Evolutionary conservation across 53 echinoderm and acorn worm species (phyloP), one percentile per base, ranked within the genome.

Genomic region (Holothuria scabra): DNA sequence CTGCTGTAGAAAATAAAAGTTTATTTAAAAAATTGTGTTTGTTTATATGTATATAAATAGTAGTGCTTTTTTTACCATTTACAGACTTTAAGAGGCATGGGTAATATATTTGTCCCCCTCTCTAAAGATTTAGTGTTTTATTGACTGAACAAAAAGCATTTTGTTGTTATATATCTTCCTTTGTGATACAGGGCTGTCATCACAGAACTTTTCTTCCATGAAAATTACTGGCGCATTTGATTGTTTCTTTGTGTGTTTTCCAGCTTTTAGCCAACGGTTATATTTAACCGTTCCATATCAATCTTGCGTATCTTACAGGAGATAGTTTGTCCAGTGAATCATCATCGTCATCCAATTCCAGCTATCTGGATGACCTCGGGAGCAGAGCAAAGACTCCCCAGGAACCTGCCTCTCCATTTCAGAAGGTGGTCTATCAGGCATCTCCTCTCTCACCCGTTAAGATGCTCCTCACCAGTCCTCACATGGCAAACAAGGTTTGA

Each of bases 401-500:
- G 13, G 41, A 32, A n/a, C 76, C 89, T 1, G 64, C 64, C 28
- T 65, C 79, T 19, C 67, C 84, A 0, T 71, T 83, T 44, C 66
- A 66, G 66, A 59, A 66, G 49, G 13, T 29, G 23, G 34, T 61
- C 19, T 83, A 65, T 71, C 46, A 83, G 57, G 67, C 60, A 22
- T 89, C 86, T 14, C 83, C 83, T 7, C 60, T 83, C 33, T 94
- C 94, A 6, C 94, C 94, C 0, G 91, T 94, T 25, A 86, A 92
- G 35, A 87, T 79, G n/a, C 87, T 94, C 4, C 89, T 94, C 71
- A 89, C 84, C 49, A 89, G 91, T 0, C 94, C 94, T 6, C 86
- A 87, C 28, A 94, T 94, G 94, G 90, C 87, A 32, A 89, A 74
- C 59, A 94, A 94, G 89, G 94, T 94, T 89, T 22, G 59, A 78